These are phyloP conservation scores for Ylistrum balloti DNA, from an alignment of 1,140 invertebrate species.

Conservation along the genomic window DNA sequence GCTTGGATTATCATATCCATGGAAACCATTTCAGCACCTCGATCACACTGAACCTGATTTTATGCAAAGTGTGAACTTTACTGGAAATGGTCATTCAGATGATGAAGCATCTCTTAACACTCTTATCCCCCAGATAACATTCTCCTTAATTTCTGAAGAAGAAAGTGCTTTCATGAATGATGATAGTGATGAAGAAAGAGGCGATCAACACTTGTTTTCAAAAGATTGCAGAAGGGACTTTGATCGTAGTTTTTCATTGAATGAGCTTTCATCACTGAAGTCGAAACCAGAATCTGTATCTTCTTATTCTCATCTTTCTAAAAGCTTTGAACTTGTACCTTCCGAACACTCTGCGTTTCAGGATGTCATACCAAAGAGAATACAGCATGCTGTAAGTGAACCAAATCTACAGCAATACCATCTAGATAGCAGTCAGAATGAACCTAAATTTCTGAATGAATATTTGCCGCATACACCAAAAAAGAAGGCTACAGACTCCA, in stretches of 20 bases:
- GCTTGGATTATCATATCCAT: background rate
- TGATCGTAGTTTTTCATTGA: slow-evolving; percentile 63
- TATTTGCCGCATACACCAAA: background rate
- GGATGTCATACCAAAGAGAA: slow-evolving; percentile 70
- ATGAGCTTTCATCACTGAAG: slow-evolving; percentile 64
- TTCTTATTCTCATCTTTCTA: slow-evolving; percentile 59
- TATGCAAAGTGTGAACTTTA: background rate
- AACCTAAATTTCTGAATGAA: slow-evolving; percentile 44
- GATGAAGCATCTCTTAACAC: slow-evolving; percentile 58
- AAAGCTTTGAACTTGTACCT: slow-evolving; percentile 73
- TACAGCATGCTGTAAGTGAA: slow-evolving; percentile 71
- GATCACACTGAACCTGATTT: background rate
- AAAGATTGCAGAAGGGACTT: slow-evolving; percentile 41
- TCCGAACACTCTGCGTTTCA: slow-evolving; percentile 74
- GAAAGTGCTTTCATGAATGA: slow-evolving; percentile 58
- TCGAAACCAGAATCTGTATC: slow-evolving; percentile 50
- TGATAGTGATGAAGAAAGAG: slow-evolving; percentile 51
- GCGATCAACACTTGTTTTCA: slow-evolving; percentile 20
- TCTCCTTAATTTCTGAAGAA: slow-evolving; percentile 64
- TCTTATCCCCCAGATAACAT: slow-evolving; percentile 67
- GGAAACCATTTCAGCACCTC: slow-evolving; percentile 4
- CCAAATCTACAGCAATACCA: slow-evolving; percentile 65
- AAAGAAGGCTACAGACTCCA: slow-evolving; percentile 45
- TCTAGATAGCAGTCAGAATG: slow-evolving; percentile 42
- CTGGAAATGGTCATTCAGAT: background rate